Conservation (phyloP, 2,888 invertebrate genomes). For the Pseudococcus viburni region DNA sequence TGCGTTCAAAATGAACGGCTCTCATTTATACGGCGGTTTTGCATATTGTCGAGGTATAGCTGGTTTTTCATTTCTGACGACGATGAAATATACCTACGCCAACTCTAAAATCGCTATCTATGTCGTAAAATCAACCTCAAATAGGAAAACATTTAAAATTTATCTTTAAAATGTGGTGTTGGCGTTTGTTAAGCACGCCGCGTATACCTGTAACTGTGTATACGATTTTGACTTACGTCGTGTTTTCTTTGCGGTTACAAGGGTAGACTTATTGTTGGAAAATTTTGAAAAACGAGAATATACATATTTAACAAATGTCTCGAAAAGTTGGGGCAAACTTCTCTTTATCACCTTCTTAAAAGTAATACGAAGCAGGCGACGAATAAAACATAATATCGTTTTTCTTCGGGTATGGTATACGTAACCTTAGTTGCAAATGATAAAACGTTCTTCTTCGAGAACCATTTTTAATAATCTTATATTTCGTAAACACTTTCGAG, state of each 20-base stretch:
- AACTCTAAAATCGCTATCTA: neutral
- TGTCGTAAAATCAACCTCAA: neutral
- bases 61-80: constrained; percentile 11
- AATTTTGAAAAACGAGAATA: neutral
- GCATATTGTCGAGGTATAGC: neutral
- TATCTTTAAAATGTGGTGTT: neutral
- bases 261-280: neutral
- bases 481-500: neutral
- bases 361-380: neutral
- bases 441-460: neutral
- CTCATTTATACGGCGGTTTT: neutral
- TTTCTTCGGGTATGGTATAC: neutral
- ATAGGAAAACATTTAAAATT: constrained; percentile 34
- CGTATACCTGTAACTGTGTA: neutral
- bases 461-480: constrained; percentile 27
- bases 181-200: neutral
- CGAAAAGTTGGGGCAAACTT: neutral
- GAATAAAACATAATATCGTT: constrained; percentile 14
- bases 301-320: constrained; percentile 20
- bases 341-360: constrained; percentile 10
- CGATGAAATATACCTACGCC: constrained; percentile 36
- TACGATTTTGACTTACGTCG: neutral
- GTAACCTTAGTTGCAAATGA: neutral
- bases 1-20: neutral
- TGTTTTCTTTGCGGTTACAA: constrained; percentile 3